These are phyloP conservation scores for Spinus olivaceus DNA, from an alignment of 2,797 vertebrate species.

Conservation along the genomic window DNA sequence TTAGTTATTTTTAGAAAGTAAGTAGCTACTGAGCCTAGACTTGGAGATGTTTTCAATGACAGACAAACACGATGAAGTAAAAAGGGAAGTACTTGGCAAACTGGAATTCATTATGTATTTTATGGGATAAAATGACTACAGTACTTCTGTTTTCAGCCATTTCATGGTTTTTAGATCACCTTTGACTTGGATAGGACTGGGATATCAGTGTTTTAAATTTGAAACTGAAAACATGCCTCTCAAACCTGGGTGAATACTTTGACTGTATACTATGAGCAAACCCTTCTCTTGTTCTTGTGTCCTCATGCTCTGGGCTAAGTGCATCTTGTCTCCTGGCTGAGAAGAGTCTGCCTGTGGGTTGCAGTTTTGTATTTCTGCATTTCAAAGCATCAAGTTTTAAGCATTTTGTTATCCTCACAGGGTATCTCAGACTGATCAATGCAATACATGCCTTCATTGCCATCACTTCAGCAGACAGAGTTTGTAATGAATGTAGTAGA, in stretches of 20 bases:
- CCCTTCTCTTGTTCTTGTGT: neutral
- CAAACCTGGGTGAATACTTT: neutral
- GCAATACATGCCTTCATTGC: neutral
- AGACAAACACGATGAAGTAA: neutral
- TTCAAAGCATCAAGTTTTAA: neutral
- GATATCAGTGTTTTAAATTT: neutral
- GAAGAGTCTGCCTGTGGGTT: neutral
- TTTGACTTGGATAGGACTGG: neutral
- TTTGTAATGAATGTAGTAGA: neutral
- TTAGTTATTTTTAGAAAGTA: neutral
- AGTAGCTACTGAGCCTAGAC: neutral
- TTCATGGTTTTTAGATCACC: neutral
- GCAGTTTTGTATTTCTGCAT: slow-evolving; percentile 31
- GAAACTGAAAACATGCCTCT: neutral
- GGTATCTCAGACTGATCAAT: neutral
- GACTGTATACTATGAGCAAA: neutral
- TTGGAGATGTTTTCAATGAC: neutral
- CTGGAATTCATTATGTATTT: neutral
- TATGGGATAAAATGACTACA: neutral
- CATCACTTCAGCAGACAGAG: neutral
- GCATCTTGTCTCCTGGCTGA: neutral
- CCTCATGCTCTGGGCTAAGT: neutral
- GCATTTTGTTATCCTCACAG: neutral
- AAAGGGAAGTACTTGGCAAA: neutral
- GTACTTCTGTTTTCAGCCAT: slow-evolving; percentile 11